Percentiles rank a stretch among this genome's conserved stretches.
phyloP scores from a whole-genome alignment of 2,797 vertebrate species.

The Tokudaia muenninki region DNA sequence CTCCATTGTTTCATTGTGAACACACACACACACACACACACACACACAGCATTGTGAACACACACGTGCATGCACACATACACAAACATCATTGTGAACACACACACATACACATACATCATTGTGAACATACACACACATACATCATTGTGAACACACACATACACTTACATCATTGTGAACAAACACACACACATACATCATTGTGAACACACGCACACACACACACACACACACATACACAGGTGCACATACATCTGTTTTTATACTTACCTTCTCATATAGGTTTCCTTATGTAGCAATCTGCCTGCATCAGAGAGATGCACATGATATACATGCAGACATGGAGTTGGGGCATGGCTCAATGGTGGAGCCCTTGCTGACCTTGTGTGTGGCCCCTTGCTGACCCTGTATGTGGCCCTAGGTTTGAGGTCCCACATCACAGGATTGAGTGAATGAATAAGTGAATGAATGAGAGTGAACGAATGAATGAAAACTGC shows the following conservation, averaged over 20 bases:
- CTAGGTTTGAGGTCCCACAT: background rate
- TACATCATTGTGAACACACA: background rate
- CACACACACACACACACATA: background rate
- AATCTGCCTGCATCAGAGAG: background rate
- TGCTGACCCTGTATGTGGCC: background rate
- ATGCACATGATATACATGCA: background rate
- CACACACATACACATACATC: background rate
- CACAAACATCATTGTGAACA: background rate
- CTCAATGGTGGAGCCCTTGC: background rate
- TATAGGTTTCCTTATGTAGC: constrained; percentile 1
- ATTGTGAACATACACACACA: background rate
- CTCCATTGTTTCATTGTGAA: background rate
- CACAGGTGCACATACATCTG: background rate
- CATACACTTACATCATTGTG: background rate
- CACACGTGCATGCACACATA: background rate
- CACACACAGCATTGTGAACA: background rate
- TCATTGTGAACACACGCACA: background rate
- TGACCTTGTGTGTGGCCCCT: background rate
- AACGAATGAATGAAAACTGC: background rate
- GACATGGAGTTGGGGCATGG: background rate
- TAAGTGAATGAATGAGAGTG: background rate
- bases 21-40: background rate
- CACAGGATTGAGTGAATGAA: background rate
- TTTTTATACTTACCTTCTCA: background rate
- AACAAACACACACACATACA: background rate